Base-by-base conservation (phyloP, 1,140 invertebrate genomes). In the Melanaphis sacchari region DNA sequence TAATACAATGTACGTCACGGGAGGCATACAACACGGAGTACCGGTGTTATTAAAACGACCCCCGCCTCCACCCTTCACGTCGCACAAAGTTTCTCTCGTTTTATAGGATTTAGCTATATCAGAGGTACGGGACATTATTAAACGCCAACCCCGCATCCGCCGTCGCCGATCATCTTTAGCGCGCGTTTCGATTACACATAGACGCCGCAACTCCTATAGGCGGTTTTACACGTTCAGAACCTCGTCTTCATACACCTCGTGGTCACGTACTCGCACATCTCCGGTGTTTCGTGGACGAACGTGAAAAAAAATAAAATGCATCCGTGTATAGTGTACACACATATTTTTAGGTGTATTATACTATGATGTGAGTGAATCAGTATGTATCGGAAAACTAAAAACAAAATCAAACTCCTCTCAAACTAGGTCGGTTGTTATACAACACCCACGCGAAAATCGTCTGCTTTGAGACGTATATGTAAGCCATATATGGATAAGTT, bases 111-210 rank as follows among this genome's bases (percentile, higher is more conserved):
- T 76, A 4, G 59, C 59, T 21, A n/a, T 87, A 46, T 87, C 85
- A 43, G 15, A 31, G 85, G 85, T 2, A 21, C 85, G 43, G 85
- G n/a, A 8, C 46, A 36, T 24, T 89, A 89, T 89, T 89, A 89
- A 89, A 89, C 87, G 22, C 41, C 40, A 21, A 46, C 46, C 46
- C n/a, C 43, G 18, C n/a, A 1, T 0, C 31, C 38, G 9, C 26
- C 85, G 1, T 3, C 24, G 8, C 31, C 31, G n/a, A n/a, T 15
- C 87, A 36, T 36, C 46, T n/a, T 38, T 89, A 24, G 85, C 41
- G 31, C 3, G 41, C n/a, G 87, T 89, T 89, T 89, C 87, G 87
- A 89, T 89, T 89, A 89, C 87, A 38, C n/a, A 2, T 7, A 22
- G n/a, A 46, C 36, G 8, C 22, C 46, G 18, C 18, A 36, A 4